Percentiles rank a stretch among this genome's conserved stretches.
These are phyloP conservation scores for Scophthalmus maximus DNA, from an alignment of 2,113 vertebrate genomes.

Conservation along the genomic window DNA sequence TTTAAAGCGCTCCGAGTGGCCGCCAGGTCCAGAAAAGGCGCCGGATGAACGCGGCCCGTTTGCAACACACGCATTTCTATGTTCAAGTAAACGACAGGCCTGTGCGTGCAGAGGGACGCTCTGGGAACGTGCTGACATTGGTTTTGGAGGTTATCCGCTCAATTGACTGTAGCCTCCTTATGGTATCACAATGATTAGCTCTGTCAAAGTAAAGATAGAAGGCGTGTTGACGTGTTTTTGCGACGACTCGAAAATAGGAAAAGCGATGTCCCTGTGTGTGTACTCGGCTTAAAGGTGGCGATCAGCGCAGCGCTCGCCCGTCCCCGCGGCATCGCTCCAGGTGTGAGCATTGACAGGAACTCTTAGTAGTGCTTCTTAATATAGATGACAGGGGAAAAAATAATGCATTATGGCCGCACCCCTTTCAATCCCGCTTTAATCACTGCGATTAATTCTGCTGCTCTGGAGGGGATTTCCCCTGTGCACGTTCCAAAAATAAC, in stretches of 20 bases:
- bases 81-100: too few relatives aligned
- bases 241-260: too few relatives aligned
- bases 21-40: too few relatives aligned
- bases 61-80: too few relatives aligned
- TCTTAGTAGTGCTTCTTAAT: slow-evolving; percentile 4
- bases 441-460: background rate
- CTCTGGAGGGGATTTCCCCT: slow-evolving; percentile 4
- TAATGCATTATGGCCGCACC: background rate
- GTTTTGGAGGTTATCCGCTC: background rate
- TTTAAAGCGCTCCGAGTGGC: too few relatives aligned
- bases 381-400: slow-evolving; percentile 9
- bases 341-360: slow-evolving; percentile 14
- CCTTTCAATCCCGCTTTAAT: slow-evolving; percentile 23
- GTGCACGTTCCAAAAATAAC: slow-evolving; percentile 1
- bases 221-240: too few relatives aligned
- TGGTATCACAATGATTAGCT: background rate
- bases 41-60: too few relatives aligned
- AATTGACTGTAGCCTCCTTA: too few relatives aligned
- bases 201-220: background rate
- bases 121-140: too few relatives aligned
- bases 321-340: slow-evolving; percentile 5
- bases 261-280: slow-evolving; percentile 7
- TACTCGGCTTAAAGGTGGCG: slow-evolving; percentile 20
- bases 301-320: slow-evolving; percentile 6
- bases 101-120: too few relatives aligned